These are phyloP conservation scores for Luscinia luscinia DNA, from an alignment of 2,797 vertebrate species.

Conservation along the genomic window DNA sequence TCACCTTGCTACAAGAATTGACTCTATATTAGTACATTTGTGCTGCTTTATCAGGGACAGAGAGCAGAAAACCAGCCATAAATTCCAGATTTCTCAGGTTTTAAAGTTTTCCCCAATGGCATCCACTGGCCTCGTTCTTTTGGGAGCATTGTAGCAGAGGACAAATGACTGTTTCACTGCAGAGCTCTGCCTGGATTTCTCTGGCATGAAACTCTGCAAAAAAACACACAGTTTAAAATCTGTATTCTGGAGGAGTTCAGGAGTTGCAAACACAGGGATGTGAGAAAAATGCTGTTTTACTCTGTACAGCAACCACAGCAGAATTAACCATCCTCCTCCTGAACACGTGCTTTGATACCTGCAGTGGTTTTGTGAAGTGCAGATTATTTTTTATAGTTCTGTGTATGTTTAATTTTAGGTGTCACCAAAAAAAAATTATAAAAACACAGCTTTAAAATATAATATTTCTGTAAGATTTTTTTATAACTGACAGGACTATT, in stretches of 20 bases:
- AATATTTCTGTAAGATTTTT: not conserved
- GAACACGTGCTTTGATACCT: rapidly evolving
- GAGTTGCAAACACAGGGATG: not conserved
- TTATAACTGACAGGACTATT: not conserved
- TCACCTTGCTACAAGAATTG: not conserved
- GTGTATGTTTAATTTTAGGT: not conserved
- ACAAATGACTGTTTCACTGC: not conserved
- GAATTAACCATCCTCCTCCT: not conserved
- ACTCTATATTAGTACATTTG: not conserved
- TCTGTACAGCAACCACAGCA: rapidly evolving
- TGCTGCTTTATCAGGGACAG: not conserved
- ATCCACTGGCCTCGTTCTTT: not conserved
- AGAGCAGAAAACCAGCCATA: not conserved
- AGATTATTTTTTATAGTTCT: not conserved
- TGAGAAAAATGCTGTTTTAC: not conserved
- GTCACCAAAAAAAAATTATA: not conserved
- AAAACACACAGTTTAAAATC: not conserved
- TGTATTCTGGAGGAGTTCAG: not conserved
- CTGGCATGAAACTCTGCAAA: not conserved
- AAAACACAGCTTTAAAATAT: not conserved
- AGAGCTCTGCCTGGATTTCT: not conserved
- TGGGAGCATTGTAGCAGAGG: rapidly evolving
- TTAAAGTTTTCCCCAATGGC: not conserved
- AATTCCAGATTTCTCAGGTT: not conserved
- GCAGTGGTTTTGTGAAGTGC: not conserved